These are phyloP conservation scores for Pegoplata infirma DNA, from an alignment of 2,888 invertebrate species.

Conservation along the genomic window DNA sequence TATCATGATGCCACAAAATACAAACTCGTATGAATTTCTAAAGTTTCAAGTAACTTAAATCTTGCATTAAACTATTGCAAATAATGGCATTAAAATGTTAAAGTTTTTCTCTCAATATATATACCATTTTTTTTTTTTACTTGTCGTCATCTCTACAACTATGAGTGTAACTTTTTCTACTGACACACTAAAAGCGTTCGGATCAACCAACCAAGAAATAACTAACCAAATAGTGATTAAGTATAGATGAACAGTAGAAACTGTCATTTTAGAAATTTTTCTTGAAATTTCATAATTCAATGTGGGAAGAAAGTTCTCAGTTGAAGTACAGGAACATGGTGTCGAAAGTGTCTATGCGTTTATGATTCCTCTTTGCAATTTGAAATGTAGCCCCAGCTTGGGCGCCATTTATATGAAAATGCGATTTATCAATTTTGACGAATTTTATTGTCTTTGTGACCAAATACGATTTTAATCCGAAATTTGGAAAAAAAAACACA, in stretches of 20 bases:
- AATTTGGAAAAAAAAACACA: too few relatives aligned
- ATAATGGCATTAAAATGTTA: slow-evolving; percentile 66
- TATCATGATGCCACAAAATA: background rate
- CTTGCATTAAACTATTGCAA: slow-evolving; percentile 74
- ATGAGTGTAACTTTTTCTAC: background rate
- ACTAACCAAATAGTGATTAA: background rate
- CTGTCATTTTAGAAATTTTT: background rate
- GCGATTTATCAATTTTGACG: too few relatives aligned
- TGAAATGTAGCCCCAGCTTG: too few relatives aligned
- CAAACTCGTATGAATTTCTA: slow-evolving; percentile 39
- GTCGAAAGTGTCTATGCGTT: too few relatives aligned
- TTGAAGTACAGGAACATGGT: too few relatives aligned
- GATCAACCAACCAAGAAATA: slow-evolving; percentile 20
- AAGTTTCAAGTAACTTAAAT: slow-evolving; percentile 73
- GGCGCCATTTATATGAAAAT: too few relatives aligned
- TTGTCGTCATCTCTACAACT: slow-evolving; percentile 5
- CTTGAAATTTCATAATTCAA: too few relatives aligned
- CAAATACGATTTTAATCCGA: too few relatives aligned
- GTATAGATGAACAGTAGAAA: background rate
- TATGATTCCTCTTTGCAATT: too few relatives aligned
- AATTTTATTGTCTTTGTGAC: too few relatives aligned
- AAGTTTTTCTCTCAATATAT: slow-evolving; percentile 25
- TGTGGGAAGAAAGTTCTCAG: too few relatives aligned
- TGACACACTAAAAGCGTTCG: slow-evolving; percentile 4
- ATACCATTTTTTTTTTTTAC: background rate